Base-by-base conservation (phyloP, 2,888 invertebrate species). In the Mesorhabditis spiculigera region DNA sequence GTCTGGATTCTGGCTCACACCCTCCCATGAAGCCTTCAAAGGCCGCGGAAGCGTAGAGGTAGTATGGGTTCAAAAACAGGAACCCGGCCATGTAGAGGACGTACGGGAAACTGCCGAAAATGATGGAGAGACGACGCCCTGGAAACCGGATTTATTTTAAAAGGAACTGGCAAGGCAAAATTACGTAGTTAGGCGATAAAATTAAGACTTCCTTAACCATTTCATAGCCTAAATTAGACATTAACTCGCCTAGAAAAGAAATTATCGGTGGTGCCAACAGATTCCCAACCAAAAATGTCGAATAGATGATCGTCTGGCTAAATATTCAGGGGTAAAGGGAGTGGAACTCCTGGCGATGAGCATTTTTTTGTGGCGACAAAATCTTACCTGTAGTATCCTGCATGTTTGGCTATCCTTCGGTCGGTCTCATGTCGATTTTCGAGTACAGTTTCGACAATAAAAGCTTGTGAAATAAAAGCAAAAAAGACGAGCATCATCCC, bases 401-500 rank as follows among this genome's bases (percentile, higher is more conserved):
- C 58, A n/a, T 50, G 58, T 50, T 50, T 50, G n/a, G 10, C n/a
- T 10, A 50, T 50, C n/a, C 10, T 13, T 50, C 1, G 58, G n/a
- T 50, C 58, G 58, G 10, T 50, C 10, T 50, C 58, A 50, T 50
- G 58, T 3, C 58, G 58, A 50, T 50, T 50, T 50, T 50, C 58
- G 10, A 50, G n/a, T 13, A 50, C 58, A 50, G 58, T 50, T 50
- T 50, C 58, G 10, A 50, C 58, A n/a, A 50, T 50, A n/a, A 50
- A 50, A 13, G 58, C 58, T 50, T 50, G 58, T 10, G 58, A 50
- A 50, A 50, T 50, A n/a, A 50, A 50, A 50, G 58, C 58, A 50
- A 50, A 50, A n/a, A 50, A 50, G n/a, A 50, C 58, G 58, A 50
- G 58, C 58, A 50, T 50, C 58, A 50, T 50, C n/a, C 58, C 58